Evolutionary conservation across 2,113 vertebrate genomes (phyloP), one percentile per base, ranked within the genome.

Genomic region (Cyanoderma ruficeps): DNA sequence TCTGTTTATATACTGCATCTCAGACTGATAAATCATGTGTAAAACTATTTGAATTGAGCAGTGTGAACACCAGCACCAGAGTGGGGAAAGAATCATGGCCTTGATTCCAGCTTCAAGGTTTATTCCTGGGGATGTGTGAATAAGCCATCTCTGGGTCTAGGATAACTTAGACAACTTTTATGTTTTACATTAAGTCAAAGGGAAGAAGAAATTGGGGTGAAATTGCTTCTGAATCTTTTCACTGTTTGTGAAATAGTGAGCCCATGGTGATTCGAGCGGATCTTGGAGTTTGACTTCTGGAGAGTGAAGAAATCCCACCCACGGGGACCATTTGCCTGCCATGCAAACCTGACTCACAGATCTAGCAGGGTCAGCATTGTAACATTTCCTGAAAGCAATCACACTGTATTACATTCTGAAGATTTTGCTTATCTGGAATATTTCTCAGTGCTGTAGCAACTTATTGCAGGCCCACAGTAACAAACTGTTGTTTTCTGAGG

Each of bases 371-470:
- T 75, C 85, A 90, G 67, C 72, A 50, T n/a, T 84, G 80, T 44
- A 82, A 68, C 24, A 8, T 86, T 81, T 87, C 60, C 83, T 93
- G 86, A 96, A 92, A 94, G 61, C 69, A 93, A 88, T 89, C 90
- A 64, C 87, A 46, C 56, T 83, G n/a, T 78, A 81, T 89, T 90
- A 85, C 89, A 72, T 89, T 92, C 68, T 92, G 86, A 90, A 60
- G 83, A 94, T 90, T 97, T 96, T 94, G 94, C 92, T 93, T 97
- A 96, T 96, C 92, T 96, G 86, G 90, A 94, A 86, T 95, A 70
- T 92, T 96, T 95, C 85, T 95, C n/a, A 27, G 87, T 64, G 76
- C 67, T 94, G 82, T 88, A 93, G 86, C 67, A 96, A 96, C 69
- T 90, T 96, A 80, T 93, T 95, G 93, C 90, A 96, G 76, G 60